These are phyloP conservation scores for Nomada fabriciana DNA, from an alignment of 2,888 invertebrate genomes.

Conservation along the genomic window DNA sequence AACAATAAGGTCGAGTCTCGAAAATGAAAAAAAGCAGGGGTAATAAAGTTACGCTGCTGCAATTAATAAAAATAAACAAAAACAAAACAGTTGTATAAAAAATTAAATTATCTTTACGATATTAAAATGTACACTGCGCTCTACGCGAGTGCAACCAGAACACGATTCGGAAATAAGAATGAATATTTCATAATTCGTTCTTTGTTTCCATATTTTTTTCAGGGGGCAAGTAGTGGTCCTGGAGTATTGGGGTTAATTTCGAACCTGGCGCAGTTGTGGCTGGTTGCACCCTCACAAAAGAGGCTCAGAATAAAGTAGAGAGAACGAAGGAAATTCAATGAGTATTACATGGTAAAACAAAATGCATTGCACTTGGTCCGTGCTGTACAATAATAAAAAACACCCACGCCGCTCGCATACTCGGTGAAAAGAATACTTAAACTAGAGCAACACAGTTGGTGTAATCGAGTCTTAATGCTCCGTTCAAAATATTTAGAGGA, in stretches of 20 bases:
- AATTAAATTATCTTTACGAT: constrained; percentile 64
- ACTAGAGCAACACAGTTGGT: not conserved
- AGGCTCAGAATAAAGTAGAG: constrained; percentile 41
- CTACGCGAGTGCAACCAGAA: constrained; percentile 34
- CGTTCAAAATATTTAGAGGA: constrained; percentile 12
- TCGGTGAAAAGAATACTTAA: constrained; percentile 15
- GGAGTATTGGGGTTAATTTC: too few species aligned
- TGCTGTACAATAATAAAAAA: constrained; percentile 43
- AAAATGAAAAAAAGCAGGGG: not conserved
- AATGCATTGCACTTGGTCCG: constrained; percentile 73
- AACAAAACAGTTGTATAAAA: constrained; percentile 60
- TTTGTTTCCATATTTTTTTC: not conserved
- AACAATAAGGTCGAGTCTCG: constrained; percentile 6
- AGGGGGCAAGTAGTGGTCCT: not conserved
- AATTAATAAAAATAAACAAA: constrained; percentile 27
- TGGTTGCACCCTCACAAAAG: constrained; percentile 46
- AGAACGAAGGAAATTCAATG: constrained; percentile 65
- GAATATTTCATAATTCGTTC: constrained; percentile 8
- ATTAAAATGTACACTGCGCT: constrained; percentile 57
- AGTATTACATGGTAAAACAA: constrained; percentile 76
- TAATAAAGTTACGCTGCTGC: not conserved
- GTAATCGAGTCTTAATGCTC: constrained; percentile 1
- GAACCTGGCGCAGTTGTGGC: not conserved
- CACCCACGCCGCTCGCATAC: not conserved
- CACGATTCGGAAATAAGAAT: not conserved